A percentile compares a stretch with the other conserved stretches of the same genome.
Evolutionary conservation across 2,797 vertebrate genomes (phyloP).

Genomic region (Notolabrus celidotus): DNA sequence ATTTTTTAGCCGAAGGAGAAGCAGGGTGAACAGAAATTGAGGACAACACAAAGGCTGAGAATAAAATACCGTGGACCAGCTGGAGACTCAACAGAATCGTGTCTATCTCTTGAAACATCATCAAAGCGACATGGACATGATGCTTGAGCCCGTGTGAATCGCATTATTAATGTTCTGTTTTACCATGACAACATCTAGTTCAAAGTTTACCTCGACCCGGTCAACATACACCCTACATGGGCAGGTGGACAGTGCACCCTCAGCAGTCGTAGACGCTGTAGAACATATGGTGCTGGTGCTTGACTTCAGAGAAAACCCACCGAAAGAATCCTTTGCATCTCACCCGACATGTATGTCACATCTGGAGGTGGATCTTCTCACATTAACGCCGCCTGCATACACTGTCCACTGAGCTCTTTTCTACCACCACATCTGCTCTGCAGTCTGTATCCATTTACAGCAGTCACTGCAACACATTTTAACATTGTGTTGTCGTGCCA

Average conservation of each 20-base stretch:
- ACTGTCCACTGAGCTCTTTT: constrained; percentile 43
- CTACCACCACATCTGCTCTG: constrained; percentile 56
- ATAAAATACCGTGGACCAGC: too few relatives aligned
- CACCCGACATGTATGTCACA: constrained; percentile 49
- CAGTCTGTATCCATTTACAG: constrained; percentile 48
- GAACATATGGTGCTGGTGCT: constrained; percentile 10
- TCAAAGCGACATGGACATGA: background rate
- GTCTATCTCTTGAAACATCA: background rate
- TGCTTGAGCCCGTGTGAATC: background rate
- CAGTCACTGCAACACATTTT: constrained; percentile 30
- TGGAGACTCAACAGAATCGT: background rate
- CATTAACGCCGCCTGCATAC: constrained; percentile 43
- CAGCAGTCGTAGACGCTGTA: background rate
- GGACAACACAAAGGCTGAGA: too few relatives aligned
- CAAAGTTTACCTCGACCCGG: background rate
- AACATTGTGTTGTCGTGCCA: constrained; percentile 30
- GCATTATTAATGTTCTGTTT: background rate
- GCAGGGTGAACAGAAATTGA: too few relatives aligned
- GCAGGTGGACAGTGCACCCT: constrained; percentile 18
- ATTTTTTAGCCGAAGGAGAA: too few relatives aligned
- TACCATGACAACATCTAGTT: background rate
- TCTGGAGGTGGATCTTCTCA: constrained; percentile 56
- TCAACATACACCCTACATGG: background rate
- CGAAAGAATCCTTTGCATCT: constrained; percentile 33
- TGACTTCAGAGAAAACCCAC: constrained; percentile 35